A percentile compares a stretch with the other conserved stretches of the same genome.
Evolutionary conservation across 2,888 invertebrate species (phyloP).

Genomic region (Ormyrus nitidulus): DNA sequence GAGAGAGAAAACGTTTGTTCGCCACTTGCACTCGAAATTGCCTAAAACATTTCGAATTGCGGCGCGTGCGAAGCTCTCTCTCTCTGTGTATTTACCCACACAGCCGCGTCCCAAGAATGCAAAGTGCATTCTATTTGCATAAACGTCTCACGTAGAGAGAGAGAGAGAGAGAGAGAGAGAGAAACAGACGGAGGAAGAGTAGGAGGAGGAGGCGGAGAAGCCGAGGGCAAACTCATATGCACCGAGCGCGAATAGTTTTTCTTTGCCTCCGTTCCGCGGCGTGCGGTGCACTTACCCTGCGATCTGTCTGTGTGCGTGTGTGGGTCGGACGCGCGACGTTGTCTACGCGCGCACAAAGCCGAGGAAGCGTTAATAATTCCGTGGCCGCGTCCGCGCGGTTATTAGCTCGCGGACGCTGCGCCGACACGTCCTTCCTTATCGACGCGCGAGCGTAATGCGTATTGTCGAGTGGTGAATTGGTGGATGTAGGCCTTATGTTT

Average conservation of each 20-base stretch:
- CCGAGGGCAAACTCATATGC: slow-evolving; percentile 29
- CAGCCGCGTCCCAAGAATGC: slow-evolving; percentile 28
- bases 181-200: background rate
- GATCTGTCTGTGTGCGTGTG: too few species aligned
- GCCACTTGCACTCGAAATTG: too few species aligned
- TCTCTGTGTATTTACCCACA: slow-evolving; percentile 2
- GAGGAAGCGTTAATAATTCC: too few species aligned
- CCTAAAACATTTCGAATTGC: too few species aligned
- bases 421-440: too few species aligned
- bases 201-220: background rate
- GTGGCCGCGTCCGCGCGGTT: too few species aligned
- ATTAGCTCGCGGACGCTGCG: too few species aligned
- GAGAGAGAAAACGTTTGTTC: too few species aligned
- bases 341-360: background rate
- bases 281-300: background rate
- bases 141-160: slow-evolving; percentile 19
- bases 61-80: background rate
- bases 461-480: too few species aligned
- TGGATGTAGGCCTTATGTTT: too few species aligned
- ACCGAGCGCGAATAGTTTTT: slow-evolving; percentile 17
- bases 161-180: slow-evolving; percentile 28
- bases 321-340: too few species aligned
- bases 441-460: too few species aligned
- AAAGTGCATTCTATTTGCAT: slow-evolving; percentile 32
- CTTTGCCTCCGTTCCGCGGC: background rate